phyloP scores from a whole-genome alignment of 2,113 vertebrate species.

The Fregata magnificens region DNA sequence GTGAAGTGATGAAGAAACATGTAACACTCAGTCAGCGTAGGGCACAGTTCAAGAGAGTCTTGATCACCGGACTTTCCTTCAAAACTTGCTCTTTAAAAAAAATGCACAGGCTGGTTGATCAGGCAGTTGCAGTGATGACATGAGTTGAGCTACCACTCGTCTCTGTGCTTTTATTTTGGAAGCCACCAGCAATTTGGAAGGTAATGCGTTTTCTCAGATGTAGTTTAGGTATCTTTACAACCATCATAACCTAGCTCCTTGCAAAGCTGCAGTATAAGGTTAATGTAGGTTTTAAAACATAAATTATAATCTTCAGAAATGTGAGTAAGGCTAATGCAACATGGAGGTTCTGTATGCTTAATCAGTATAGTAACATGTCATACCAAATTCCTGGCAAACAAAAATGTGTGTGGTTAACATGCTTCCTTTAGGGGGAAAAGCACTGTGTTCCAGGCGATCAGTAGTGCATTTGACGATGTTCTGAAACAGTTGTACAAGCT shows the following conservation, averaged over 20 bases:
- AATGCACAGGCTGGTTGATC: neutral
- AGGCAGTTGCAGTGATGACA: neutral
- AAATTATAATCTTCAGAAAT: neutral
- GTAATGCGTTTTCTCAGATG: neutral
- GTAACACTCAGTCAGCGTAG: neutral
- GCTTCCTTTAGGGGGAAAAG: neutral
- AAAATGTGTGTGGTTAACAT: neutral
- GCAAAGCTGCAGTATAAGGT: neutral
- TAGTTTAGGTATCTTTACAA: neutral
- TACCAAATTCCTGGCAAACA: neutral
- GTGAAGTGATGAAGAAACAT: neutral
- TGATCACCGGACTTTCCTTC: neutral
- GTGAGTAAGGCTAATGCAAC: neutral
- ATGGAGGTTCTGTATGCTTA: neutral
- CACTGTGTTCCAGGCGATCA: no score
- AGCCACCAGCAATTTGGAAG: neutral
- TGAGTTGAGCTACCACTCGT: neutral
- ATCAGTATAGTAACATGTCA: neutral
- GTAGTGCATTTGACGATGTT: neutral
- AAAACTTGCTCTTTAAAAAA: neutral
- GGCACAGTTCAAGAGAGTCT: neutral
- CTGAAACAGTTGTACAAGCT: neutral
- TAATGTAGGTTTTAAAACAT: neutral
- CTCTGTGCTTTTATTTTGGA: neutral
- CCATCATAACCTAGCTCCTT: neutral